Evolutionary conservation across 2,113 vertebrate species (phyloP).

Genomic region (Pitta sordida): DNA sequence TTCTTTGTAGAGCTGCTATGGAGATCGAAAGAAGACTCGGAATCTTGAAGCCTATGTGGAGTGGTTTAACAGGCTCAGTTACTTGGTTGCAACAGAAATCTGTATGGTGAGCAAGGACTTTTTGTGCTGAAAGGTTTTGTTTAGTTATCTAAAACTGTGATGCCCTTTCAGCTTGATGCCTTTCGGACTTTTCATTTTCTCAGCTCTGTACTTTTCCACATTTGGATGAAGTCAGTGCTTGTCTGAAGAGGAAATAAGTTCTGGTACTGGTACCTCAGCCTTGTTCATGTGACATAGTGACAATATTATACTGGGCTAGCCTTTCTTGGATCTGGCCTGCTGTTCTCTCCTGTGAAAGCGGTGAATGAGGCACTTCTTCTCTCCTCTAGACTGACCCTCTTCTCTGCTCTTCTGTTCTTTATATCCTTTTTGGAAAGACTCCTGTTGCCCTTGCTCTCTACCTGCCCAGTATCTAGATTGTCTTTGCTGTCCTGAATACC

Average conservation of each 20-base stretch:
- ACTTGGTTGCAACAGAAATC: slow-evolving; percentile 94
- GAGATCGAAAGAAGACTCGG: slow-evolving; percentile 83
- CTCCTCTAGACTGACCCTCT: neutral
- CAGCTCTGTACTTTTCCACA: neutral
- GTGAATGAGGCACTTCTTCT: neutral
- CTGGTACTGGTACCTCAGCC: neutral
- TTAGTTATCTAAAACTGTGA: neutral
- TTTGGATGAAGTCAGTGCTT: neutral
- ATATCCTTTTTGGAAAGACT: neutral
- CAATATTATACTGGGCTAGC: neutral
- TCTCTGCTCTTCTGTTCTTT: neutral
- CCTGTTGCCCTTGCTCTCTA: neutral
- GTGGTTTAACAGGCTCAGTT: slow-evolving; percentile 97
- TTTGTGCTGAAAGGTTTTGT: neutral
- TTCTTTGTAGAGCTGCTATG: slow-evolving; percentile 78
- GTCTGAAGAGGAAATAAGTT: neutral
- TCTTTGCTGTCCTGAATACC: neutral
- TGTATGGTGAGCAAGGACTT: slow-evolving; percentile 83
- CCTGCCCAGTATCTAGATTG: rapidly evolving
- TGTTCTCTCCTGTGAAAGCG: neutral
- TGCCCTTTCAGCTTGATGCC: neutral
- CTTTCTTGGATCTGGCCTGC: neutral
- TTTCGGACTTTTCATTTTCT: neutral
- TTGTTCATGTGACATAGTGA: neutral
- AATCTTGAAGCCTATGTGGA: slow-evolving; percentile 92